Evolutionary conservation across 92 coral and sea anemone genomes (phyloP).

Genomic region (Palythoa caribaeorum): DNA sequence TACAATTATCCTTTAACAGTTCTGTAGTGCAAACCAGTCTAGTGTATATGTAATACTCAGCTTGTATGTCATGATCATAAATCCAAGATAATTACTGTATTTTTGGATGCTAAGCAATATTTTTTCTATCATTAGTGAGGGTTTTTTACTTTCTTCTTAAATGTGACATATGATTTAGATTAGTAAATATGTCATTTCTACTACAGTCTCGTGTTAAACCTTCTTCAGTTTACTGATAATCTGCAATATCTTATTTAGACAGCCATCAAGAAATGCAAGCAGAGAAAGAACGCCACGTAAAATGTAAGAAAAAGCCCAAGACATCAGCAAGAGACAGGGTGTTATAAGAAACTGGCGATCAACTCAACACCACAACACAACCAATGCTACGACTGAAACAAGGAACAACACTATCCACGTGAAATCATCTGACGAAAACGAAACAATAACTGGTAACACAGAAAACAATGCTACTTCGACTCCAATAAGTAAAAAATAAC

Average conservation of each 20-base stretch:
- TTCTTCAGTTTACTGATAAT: constrained; percentile 2
- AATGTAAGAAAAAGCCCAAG: constrained; percentile 8
- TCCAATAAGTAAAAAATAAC: not conserved
- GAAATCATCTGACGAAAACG: not conserved
- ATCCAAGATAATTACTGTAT: not conserved
- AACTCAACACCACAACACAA: not conserved
- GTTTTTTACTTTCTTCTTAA: not conserved
- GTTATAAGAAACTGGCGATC: constrained; percentile 3
- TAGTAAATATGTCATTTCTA: not conserved
- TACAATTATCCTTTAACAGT: too few relatives aligned
- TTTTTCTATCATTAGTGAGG: not conserved
- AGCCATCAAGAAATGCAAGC: not conserved
- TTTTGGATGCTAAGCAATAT: not conserved
- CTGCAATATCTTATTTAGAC: not conserved
- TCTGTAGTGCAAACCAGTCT: too few relatives aligned
- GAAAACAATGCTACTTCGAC: not conserved
- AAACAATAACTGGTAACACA: not conserved
- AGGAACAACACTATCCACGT: not conserved
- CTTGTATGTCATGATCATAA: not conserved
- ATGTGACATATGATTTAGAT: not conserved
- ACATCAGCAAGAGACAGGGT: not conserved
- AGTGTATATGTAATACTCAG: not conserved
- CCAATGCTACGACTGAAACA: not conserved
- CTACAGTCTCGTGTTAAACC: not conserved
- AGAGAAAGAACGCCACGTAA: not conserved